These are phyloP conservation scores for Bubo bubo DNA, from an alignment of 2,113 vertebrate genomes.

Conservation along the genomic window DNA sequence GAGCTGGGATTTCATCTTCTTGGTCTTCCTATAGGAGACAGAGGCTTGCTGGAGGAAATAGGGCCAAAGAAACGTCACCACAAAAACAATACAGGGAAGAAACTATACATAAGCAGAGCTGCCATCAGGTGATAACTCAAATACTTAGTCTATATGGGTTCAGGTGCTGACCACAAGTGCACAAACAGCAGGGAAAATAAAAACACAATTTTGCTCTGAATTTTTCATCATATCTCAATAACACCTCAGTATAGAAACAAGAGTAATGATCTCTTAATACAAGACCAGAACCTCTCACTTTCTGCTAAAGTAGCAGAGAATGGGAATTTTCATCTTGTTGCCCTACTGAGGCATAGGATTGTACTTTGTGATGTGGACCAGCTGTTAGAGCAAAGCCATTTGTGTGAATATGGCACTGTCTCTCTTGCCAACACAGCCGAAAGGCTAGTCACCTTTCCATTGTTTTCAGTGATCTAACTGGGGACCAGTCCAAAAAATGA, in stretches of 20 bases:
- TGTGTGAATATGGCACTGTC: fast-evolving
- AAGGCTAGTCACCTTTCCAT: background rate
- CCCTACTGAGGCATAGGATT: background rate
- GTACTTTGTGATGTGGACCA: background rate
- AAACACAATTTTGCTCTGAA: background rate
- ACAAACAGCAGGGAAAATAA: background rate
- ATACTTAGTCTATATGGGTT: background rate
- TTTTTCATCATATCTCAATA: background rate
- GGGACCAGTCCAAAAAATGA: background rate
- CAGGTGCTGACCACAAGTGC: background rate
- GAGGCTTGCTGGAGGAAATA: background rate
- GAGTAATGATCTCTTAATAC: background rate
- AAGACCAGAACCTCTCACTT: background rate
- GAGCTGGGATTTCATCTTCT: background rate
- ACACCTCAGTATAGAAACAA: background rate
- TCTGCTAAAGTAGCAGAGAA: background rate
- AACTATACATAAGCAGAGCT: fast-evolving
- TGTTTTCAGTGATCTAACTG: background rate
- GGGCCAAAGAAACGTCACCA: background rate
- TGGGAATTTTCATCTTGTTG: background rate
- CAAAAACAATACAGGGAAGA: background rate
- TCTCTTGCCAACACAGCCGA: background rate
- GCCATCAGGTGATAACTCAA: background rate
- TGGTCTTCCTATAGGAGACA: background rate
- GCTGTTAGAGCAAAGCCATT: background rate